These are phyloP conservation scores for Zosterops borbonicus DNA, from an alignment of 2,113 vertebrate genomes.

Conservation along the genomic window DNA sequence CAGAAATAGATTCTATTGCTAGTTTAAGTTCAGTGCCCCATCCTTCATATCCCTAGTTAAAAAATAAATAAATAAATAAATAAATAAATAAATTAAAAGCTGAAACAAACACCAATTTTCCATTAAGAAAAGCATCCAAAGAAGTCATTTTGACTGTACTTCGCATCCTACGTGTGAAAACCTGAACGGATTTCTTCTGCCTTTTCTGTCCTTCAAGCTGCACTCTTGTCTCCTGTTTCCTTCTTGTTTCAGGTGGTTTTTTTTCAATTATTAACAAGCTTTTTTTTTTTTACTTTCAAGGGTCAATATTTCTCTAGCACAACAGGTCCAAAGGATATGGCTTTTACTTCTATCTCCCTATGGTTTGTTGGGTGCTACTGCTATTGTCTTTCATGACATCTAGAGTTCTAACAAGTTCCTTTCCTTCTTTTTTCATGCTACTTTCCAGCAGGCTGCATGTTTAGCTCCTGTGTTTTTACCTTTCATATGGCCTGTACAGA, in stretches of 20 bases:
- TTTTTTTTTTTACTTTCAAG: background rate
- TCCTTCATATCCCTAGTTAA: background rate
- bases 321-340: background rate
- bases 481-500: background rate
- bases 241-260: background rate
- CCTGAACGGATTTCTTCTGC: background rate
- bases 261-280: background rate
- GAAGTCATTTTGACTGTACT: accelerated
- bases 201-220: background rate
- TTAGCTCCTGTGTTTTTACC: background rate
- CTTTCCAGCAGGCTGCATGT: background rate
- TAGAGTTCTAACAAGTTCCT: background rate
- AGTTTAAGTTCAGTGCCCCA: background rate
- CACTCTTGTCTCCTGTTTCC: background rate
- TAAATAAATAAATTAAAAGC: too few relatives aligned
- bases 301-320: background rate
- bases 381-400: background rate
- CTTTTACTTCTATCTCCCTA: background rate
- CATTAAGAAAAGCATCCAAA: background rate
- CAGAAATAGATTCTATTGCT: background rate
- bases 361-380: background rate
- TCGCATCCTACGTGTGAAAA: accelerated
- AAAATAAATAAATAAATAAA: background rate
- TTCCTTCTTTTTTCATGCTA: background rate
- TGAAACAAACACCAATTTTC: background rate